Evolutionary conservation across 2,888 invertebrate genomes (phyloP).

Genomic region (Sphecodes monilicornis): DNA sequence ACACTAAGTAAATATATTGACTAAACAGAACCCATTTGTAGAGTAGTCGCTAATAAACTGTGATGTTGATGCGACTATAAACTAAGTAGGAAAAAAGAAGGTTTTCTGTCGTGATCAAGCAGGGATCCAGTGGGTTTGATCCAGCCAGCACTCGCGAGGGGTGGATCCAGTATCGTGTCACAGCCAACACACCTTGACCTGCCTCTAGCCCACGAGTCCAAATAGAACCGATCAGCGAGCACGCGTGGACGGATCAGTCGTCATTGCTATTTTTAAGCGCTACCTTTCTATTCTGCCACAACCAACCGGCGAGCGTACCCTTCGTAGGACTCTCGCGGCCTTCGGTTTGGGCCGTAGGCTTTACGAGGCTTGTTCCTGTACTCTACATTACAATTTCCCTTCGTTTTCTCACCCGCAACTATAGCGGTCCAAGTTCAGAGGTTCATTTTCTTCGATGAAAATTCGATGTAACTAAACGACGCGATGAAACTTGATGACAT

Average conservation of each 20-base stretch:
- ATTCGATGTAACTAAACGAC: too few species aligned
- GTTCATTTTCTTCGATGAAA: too few species aligned
- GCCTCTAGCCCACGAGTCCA: constrained; percentile 61
- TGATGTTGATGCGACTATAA: too few species aligned
- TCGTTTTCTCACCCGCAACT: background rate
- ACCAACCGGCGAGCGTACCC: constrained; percentile 34
- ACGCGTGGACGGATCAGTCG: constrained; percentile 66
- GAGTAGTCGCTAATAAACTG: too few species aligned
- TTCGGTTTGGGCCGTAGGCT: constrained; percentile 3
- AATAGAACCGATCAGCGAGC: constrained; percentile 51
- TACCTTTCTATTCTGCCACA: constrained; percentile 61
- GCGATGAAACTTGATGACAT: too few species aligned
- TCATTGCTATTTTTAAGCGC: constrained; percentile 70
- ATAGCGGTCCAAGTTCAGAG: too few species aligned
- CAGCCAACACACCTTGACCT: constrained; percentile 59
- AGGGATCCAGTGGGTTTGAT: background rate
- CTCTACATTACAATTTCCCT: background rate
- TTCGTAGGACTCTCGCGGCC: constrained; percentile 25
- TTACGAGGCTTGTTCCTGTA: background rate
- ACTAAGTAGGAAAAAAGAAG: too few species aligned
- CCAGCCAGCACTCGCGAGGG: constrained; percentile 27
- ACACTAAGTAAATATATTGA: too few species aligned
- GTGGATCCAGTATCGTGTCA: constrained; percentile 51
- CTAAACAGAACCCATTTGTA: too few species aligned
- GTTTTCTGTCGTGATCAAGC: background rate